phyloP scores from a whole-genome alignment of 1,140 invertebrate genomes.

The Lepidotrigona ventralis region DNA sequence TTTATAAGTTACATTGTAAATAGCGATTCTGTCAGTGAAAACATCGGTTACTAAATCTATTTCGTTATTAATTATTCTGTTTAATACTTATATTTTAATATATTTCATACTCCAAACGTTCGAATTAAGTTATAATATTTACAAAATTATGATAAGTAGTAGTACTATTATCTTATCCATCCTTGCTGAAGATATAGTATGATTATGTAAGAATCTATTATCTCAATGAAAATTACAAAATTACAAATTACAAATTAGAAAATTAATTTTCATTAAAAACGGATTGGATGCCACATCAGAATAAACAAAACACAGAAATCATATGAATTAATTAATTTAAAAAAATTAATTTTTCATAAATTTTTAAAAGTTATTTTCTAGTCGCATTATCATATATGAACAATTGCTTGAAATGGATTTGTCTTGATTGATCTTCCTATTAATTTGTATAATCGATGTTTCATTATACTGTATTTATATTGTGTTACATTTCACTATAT shows the following conservation, averaged over 20 bases:
- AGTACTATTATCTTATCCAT: background rate
- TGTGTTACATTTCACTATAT: background rate
- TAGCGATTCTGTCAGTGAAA: background rate
- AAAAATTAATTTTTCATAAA: background rate
- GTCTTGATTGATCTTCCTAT: background rate
- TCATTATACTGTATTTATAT: background rate
- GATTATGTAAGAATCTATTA: no score
- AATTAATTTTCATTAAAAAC: no score
- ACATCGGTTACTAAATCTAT: no score
- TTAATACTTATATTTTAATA: no score
- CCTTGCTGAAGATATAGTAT: no score
- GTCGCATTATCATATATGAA: background rate
- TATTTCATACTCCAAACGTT: fast-evolving
- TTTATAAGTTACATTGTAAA: background rate
- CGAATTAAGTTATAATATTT: background rate
- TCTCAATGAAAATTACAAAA: no score
- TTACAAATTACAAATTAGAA: no score
- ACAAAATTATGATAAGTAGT: background rate
- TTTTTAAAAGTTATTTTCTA: background rate
- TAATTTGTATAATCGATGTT: background rate
- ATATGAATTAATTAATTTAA: no score
- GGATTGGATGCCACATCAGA: no score
- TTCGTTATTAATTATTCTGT: no score
- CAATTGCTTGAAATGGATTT: background rate
- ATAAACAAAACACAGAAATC: background rate